Conservation (phyloP, 2,113 vertebrate genomes). For the Cheilinus undulatus region DNA sequence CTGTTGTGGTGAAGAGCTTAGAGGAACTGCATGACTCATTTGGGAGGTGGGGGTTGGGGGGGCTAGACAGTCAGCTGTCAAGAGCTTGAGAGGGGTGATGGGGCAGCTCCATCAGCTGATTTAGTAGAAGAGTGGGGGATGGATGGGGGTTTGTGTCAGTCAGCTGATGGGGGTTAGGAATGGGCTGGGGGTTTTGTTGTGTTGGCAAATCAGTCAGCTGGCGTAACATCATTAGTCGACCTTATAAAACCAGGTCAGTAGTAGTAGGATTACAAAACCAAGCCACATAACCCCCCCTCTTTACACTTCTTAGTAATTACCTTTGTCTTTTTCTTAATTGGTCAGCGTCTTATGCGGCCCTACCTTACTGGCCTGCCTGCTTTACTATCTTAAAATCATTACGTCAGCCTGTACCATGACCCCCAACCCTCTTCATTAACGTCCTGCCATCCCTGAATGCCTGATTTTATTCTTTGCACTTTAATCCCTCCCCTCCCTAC, state of each 20-base stretch:
- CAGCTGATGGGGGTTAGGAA: conserved; percentile 60
- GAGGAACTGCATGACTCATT: conserved; percentile 22
- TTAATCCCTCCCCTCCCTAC: background rate
- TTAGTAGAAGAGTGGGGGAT: background rate
- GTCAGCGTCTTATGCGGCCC: background rate
- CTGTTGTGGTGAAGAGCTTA: background rate
- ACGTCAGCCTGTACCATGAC: background rate
- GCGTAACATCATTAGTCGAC: conserved; percentile 70
- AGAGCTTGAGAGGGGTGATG: conserved; percentile 30
- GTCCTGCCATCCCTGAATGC: conserved; percentile 6
- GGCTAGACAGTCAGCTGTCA: conserved; percentile 67
- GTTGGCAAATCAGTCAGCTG: conserved; percentile 50
- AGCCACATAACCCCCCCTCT: conserved; percentile 15
- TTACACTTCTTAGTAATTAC: conserved; percentile 10
- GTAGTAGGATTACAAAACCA: conserved; percentile 74
- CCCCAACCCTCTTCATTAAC: background rate
- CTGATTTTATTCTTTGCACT: conserved; percentile 30
- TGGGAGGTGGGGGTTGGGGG: conserved; percentile 8
- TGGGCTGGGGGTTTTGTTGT: conserved; percentile 15
- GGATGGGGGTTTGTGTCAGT: conserved; percentile 12
- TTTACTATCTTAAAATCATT: background rate
- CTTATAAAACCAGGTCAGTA: conserved; percentile 76
- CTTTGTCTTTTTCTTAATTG: conserved; percentile 4
- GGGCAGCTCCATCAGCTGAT: conserved; percentile 69
- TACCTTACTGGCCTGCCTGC: background rate